Evolutionary conservation across 2,888 invertebrate species (phyloP), one percentile per base, ranked within the genome.

Genomic region (Liopterus haemorrhoidalis): DNA sequence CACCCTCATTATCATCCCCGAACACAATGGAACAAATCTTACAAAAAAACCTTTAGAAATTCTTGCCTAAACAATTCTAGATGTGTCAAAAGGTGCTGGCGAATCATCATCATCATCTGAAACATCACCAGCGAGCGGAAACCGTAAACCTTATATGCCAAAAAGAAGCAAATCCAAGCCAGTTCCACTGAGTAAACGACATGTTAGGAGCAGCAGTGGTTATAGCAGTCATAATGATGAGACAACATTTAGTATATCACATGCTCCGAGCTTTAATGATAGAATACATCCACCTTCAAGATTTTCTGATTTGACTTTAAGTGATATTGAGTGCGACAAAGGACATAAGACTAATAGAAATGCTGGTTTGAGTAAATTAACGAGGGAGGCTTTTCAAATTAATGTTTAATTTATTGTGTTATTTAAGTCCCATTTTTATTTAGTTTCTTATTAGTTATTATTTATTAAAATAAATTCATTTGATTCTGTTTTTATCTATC

Each of bases 211-310:
- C 55, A 85, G 84, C 57, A 84, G 83, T 65, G 85, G 85, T 31
- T 87, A 86, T 65, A 84, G 85, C 55, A 85, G 84, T 69, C 85
- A 86, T 69, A 85, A 85, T 65, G 86, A 87, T 67, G 87, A 87
- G 67, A 87, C 86, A 49, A 85, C 86, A 42, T 87, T 87, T 75
- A 83, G 83, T 73, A 83, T 83, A 75, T 82, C 82, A 57, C 82
- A 82, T 69, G 81, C 81, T 70, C 81, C 80, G 59, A 84, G 82
- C 68, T 85, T 83, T 76, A 84, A 81, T 74, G 85, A 85, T 62
- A 81, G 84, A 69, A 84, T 86, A 63, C 84, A 89, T 72, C 89
- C 88, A 60, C 85, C 87, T 60, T 88, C 89, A 61, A 81, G 88
- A 54, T 90, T 90, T 76, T 86, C 88, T 58, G 89, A 90, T 74